A percentile compares a stretch with the other conserved stretches of the same genome.
Conservation (phyloP, 2,797 vertebrate species). For the Pseudomugil tenellus region DNA sequence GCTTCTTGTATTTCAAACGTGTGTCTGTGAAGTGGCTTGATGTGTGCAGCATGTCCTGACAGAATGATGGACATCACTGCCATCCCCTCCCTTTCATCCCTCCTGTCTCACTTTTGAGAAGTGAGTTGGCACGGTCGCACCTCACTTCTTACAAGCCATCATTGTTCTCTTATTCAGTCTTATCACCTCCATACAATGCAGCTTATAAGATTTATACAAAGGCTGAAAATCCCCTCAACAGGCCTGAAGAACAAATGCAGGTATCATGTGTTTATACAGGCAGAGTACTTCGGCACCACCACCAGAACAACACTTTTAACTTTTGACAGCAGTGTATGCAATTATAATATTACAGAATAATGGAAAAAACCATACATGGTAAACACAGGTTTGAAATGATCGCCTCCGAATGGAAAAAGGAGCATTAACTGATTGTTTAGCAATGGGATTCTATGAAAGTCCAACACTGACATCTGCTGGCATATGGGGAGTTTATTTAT, state of each 20-base stretch:
- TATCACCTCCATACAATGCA: constrained; percentile 24
- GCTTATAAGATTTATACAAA: constrained; percentile 56
- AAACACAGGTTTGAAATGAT: background rate
- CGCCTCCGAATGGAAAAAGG: constrained; percentile 42
- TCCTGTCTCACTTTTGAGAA: constrained; percentile 28
- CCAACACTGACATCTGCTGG: constrained; percentile 58
- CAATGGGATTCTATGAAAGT: background rate
- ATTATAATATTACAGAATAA: constrained; percentile 29
- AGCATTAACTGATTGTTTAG: background rate
- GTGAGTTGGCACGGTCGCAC: constrained; percentile 45
- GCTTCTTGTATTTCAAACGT: constrained; percentile 82
- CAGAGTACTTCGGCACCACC: constrained; percentile 52
- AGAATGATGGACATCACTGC: constrained; percentile 65
- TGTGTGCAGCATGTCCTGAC: constrained; percentile 71
- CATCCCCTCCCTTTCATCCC: constrained; percentile 22
- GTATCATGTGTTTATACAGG: constrained; percentile 63
- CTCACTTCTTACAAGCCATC: constrained; percentile 62
- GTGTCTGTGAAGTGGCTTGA: constrained; percentile 68
- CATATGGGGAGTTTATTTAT: background rate
- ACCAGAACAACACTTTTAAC: constrained; percentile 38
- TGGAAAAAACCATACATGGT: constrained; percentile 22
- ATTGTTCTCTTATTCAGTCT: constrained; percentile 71
- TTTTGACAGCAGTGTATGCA: constrained; percentile 46
- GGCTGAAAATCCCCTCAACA: constrained; percentile 58
- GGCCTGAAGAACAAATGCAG: constrained; percentile 61